Conservation (phyloP, 1,140 invertebrate species). For the Coptotermes formosanus region DNA sequence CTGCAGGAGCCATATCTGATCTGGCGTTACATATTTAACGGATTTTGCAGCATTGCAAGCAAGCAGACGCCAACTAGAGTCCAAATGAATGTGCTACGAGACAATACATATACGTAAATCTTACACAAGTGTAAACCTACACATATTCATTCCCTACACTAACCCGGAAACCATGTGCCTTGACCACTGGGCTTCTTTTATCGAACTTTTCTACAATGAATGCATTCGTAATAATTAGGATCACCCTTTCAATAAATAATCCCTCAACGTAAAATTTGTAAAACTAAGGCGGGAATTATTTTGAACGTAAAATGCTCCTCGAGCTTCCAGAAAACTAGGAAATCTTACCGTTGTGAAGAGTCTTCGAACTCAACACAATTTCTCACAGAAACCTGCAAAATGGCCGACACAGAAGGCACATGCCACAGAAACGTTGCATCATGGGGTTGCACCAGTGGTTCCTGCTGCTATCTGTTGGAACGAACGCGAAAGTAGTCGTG, state of each 20-base stretch:
- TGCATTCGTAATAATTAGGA: constrained; percentile 22
- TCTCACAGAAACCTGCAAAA: constrained; percentile 65
- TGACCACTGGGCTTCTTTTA: constrained; percentile 43
- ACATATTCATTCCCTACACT: constrained; percentile 14
- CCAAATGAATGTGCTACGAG: not conserved
- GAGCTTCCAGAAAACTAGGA: constrained; percentile 3
- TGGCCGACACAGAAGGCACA: constrained; percentile 61
- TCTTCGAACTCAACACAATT: constrained; percentile 60
- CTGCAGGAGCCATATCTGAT: constrained; percentile 29
- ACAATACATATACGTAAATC: not conserved
- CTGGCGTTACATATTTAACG: not conserved
- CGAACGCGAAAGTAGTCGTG: not conserved
- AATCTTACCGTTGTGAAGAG: constrained; percentile 49
- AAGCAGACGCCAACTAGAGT: not conserved
- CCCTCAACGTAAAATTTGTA: not conserved
- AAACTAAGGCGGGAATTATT: not conserved
- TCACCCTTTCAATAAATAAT: not conserved
- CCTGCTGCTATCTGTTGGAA: constrained; percentile 20
- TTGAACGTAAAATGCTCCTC: not conserved
- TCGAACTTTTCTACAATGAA: constrained; percentile 35
- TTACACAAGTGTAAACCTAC: not conserved
- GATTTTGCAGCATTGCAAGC: not conserved
- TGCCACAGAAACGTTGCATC: constrained; percentile 62
- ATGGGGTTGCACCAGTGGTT: constrained; percentile 43
- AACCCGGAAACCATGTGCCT: constrained; percentile 53